Conservation (phyloP, 2,797 vertebrate genomes). For the Scarus forsteni region DNA sequence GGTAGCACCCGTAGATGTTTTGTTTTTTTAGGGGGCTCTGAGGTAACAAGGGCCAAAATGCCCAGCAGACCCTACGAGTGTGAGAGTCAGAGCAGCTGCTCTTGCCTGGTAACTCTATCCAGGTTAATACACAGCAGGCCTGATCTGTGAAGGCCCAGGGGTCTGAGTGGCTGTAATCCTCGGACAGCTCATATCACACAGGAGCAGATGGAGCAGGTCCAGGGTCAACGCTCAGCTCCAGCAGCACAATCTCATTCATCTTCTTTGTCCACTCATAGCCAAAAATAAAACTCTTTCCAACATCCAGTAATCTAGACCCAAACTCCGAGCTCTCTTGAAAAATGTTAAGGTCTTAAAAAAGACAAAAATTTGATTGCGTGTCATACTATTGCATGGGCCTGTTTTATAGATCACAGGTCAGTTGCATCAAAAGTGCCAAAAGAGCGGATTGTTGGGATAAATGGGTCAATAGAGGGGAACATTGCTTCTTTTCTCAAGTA, state of each 20-base stretch:
- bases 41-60: constrained; percentile 34
- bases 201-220: constrained; percentile 51
- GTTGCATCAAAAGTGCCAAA: neutral
- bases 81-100: constrained; percentile 19
- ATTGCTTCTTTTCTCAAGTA: neutral
- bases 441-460: neutral
- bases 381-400: neutral
- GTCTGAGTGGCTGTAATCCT: constrained; percentile 47
- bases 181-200: constrained; percentile 63
- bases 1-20: constrained; percentile 27
- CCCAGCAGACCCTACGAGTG: neutral
- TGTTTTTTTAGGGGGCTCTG: constrained; percentile 27
- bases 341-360: constrained; percentile 2
- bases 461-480: neutral
- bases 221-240: constrained; percentile 36
- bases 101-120: constrained; percentile 51
- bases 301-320: constrained; percentile 13
- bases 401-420: constrained; percentile 3
- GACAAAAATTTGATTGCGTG: neutral
- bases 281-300: constrained; percentile 23
- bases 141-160: constrained; percentile 36
- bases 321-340: constrained; percentile 11
- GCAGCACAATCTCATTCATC: constrained; percentile 28
- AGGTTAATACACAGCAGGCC: constrained; percentile 45
- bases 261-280: constrained; percentile 15